Percentiles rank a stretch among this genome's conserved stretches.
These are phyloP conservation scores for Dasypogon diadema DNA, from an alignment of 2,888 invertebrate genomes.

Conservation along the genomic window DNA sequence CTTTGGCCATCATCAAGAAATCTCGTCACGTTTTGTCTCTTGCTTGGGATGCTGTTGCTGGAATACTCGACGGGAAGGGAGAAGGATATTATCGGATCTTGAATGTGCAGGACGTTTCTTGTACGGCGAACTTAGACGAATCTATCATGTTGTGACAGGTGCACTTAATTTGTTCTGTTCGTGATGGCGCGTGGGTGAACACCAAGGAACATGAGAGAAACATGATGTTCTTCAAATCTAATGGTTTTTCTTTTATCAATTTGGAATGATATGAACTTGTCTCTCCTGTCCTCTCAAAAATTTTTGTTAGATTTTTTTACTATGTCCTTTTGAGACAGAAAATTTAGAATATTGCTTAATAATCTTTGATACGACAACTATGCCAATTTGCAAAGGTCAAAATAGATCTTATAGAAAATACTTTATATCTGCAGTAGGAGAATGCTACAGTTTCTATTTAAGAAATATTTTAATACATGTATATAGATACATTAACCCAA, in stretches of 20 bases:
- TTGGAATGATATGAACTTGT: no score
- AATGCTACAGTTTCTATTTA: no score
- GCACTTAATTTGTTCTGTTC: conserved; percentile 56
- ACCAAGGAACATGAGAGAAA: conserved; percentile 15
- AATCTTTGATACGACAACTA: no score
- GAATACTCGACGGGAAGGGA: background rate
- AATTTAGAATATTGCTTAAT: no score
- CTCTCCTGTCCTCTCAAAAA: no score
- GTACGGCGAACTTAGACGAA: conserved; percentile 45
- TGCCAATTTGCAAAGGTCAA: no score
- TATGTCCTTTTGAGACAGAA: no score
- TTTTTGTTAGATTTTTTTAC: no score
- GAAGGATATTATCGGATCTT: conserved; percentile 8
- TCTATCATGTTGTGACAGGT: conserved; percentile 56
- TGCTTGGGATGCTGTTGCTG: conserved; percentile 21
- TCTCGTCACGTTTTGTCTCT: conserved; percentile 54
- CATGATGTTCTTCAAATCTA: conserved; percentile 14
- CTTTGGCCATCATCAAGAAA: conserved; percentile 47
- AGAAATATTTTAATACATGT: no score
- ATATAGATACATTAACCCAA: no score
- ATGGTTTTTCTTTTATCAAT: background rate
- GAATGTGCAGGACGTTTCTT: conserved; percentile 12
- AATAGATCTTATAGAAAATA: no score
- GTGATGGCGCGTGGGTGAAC: conserved; percentile 56
- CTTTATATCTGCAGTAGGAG: no score